Conservation (phyloP, 2,113 vertebrate species). For the Tragelaphus imberbis region DNA sequence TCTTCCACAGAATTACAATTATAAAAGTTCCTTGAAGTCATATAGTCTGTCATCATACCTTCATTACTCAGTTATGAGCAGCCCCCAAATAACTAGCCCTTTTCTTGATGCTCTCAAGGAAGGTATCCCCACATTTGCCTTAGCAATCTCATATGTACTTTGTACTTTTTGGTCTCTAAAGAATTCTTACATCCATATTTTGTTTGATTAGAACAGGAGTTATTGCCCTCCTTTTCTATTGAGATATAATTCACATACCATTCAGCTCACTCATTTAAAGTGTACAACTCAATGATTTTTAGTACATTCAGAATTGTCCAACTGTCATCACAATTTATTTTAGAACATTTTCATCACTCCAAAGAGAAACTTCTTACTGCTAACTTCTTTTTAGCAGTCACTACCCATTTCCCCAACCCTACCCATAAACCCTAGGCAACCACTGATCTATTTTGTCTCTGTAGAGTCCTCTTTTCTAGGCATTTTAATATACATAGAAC, state of each 20-base stretch:
- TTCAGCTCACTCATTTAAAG: neutral
- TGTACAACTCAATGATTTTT: neutral
- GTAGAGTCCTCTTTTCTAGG: neutral
- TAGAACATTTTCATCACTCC: neutral
- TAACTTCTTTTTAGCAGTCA: neutral
- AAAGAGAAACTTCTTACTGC: neutral
- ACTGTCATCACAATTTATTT: neutral
- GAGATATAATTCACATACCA: neutral
- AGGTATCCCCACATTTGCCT: neutral
- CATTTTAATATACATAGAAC: neutral
- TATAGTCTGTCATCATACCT: too few relatives aligned
- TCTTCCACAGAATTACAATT: neutral
- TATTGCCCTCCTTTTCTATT: neutral
- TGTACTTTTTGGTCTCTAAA: neutral
- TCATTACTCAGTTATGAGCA: neutral
- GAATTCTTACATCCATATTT: neutral
- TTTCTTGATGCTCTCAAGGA: neutral
- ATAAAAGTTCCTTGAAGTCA: neutral
- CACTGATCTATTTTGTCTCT: neutral
- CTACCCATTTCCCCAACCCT: neutral
- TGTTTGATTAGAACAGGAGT: neutral
- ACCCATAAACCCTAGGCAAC: neutral
- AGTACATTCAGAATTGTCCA: neutral
- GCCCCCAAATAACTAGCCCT: neutral
- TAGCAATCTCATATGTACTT: neutral